Evolutionary conservation across 1,140 invertebrate genomes (phyloP).

Genomic region (Wasmannia auropunctata): DNA sequence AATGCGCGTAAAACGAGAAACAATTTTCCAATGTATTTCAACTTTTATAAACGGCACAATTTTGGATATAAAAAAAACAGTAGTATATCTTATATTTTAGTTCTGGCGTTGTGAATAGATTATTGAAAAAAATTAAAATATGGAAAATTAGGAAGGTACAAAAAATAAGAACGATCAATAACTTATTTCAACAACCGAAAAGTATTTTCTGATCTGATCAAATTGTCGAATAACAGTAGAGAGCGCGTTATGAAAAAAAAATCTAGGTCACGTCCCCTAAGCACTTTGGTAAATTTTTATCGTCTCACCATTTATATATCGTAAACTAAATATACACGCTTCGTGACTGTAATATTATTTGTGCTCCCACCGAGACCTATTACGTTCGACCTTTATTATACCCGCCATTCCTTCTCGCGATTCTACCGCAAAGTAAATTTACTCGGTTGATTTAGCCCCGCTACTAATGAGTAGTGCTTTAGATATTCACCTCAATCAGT

Average conservation of each 20-base stretch:
- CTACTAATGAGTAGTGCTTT: slow-evolving; percentile 6
- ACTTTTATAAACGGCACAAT: neutral
- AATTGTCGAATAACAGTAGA: neutral
- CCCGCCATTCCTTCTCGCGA: slow-evolving; percentile 13
- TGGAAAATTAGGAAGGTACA: neutral
- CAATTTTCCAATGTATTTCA: slow-evolving; percentile 16
- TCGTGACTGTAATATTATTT: slow-evolving; percentile 25
- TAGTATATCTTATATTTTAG: neutral
- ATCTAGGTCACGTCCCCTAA: slow-evolving; percentile 14
- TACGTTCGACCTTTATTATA: slow-evolving; percentile 41
- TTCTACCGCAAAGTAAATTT: slow-evolving; percentile 31
- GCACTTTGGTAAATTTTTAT: slow-evolving; percentile 34
- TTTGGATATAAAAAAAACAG: neutral
- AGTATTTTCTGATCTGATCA: neutral
- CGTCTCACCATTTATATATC: slow-evolving; percentile 17
- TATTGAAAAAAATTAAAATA: neutral
- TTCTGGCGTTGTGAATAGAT: neutral
- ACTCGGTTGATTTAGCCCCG: neutral
- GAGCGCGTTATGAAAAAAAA: neutral
- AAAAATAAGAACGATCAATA: neutral
- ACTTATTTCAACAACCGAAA: neutral
- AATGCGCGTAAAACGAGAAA: neutral
- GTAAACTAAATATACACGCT: slow-evolving; percentile 20
- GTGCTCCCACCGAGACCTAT: slow-evolving; percentile 10
- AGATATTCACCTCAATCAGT: slow-evolving; percentile 13